Base-by-base conservation (phyloP, 1,140 invertebrate genomes). In the Delia radicum region DNA sequence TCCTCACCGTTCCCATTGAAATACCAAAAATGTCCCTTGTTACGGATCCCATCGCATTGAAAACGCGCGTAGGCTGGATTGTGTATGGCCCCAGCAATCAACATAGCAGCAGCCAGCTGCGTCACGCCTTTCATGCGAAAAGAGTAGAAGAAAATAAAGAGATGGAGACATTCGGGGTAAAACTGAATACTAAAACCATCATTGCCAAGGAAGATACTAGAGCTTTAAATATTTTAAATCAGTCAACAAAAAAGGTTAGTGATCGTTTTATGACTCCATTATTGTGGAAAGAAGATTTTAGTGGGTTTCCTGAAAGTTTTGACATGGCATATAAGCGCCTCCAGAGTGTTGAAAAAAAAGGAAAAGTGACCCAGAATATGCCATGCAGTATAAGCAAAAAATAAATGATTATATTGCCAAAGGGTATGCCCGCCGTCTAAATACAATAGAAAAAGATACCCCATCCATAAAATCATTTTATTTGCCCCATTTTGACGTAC, bases 341-440 rank as follows among this genome's bases (percentile, higher is more conserved):
- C 29, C 15, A 80, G 1, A 29, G 13, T 27, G 26, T 28, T n/a
- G 63, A 67, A 67, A 67, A 18, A 67, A 67, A 67, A 29, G 27
- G 27, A 28, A n/a, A 67, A 12, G 63, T 24, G 63, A 67, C 63
- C 27, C 26, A n/a, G 13, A 67, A 15, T 67, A 24, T 67, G 63
- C 21, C 13, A 15, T 6, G 18, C 13, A 28, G 21, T 65, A 65
- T 28, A 15, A 24, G 26, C n/a, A 7, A 28, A 65, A 28, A 65
- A 21, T 13, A 65, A 65, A 74, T 12, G 27, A 65, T 13, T 26
- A 65, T 28, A 12, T 65, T 65, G 62, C 18, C 12, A 65, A 65
- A 13, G 62, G 62, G n/a, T 65, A 65, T 28, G 62, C 5, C 21
- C 18, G 62, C 18, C 12, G 13, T 12, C 3, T 65, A 3, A 26